Base-by-base conservation (phyloP, 2,888 invertebrate genomes). In the Pammene aurita region DNA sequence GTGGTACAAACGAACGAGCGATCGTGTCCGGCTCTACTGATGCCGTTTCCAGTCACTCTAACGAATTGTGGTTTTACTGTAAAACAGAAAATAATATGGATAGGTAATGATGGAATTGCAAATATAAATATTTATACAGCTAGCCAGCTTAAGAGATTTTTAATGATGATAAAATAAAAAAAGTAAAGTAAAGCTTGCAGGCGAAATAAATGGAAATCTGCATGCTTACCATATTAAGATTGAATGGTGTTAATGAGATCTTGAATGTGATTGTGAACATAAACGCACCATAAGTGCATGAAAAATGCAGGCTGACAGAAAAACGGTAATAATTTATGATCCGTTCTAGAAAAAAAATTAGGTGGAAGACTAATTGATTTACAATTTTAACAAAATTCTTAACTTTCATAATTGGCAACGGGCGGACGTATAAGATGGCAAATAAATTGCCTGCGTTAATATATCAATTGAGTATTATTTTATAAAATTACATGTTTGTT, bases 11-110 rank as follows among this genome's bases (percentile, higher is more conserved):
- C 94, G 74, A 96, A 94, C 62, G 95, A 95, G 77, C 96, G 94
- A 72, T 96, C 94, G 79, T 95, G 95, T 7, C 96, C 96, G 7
- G 96, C 96, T 73, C 96, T 95, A 68, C 96, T 94, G 66, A 95
- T 92, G 58, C 96, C 96, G 74, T 95, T 95, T 67, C 95, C 94
- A 38, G 96, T 93, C 57, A 96, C 93, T 72, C 96, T 95, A 70
- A 96, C 96, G 77, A 95, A 94, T 75, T 95, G 94, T 5, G 97
- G 97, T 86, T 96, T 97, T 78, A 97, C 97, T 97, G 90, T 14
- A 72, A 66, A 26, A 52, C 1, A 26, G n/a, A 38, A 4, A 9
- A 50, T 38, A 18, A n/a, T 50, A 50, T 7, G n/a, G 10, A 13
- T 2, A n/a, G n/a, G n/a, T n/a, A 34, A 48, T 34, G 5, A 35